Conservation (phyloP, 1,140 invertebrate species). For the Ostrea denselamellosa region DNA sequence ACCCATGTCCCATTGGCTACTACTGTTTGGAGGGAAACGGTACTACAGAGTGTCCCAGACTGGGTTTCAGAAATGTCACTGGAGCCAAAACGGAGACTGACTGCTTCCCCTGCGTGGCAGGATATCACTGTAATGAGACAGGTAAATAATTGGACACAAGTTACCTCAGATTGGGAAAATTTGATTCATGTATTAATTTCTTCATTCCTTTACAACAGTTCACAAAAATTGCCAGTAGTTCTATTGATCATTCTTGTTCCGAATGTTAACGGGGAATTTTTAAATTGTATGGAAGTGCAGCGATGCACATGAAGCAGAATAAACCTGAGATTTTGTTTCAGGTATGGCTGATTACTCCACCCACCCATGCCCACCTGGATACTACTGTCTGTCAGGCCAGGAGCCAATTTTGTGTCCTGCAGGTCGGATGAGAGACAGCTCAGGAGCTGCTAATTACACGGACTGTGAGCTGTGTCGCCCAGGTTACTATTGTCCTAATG, state of each 20-base stretch:
- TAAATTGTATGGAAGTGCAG: neutral
- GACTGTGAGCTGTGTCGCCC: slow-evolving; percentile 73
- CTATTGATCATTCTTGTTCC: neutral
- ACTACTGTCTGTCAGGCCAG: slow-evolving; percentile 70
- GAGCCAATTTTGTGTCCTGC: slow-evolving; percentile 75
- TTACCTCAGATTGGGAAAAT: neutral
- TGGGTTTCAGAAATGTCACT: slow-evolving; percentile 69
- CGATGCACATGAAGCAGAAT: neutral
- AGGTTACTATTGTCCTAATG: slow-evolving; percentile 77
- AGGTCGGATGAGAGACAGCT: slow-evolving; percentile 69
- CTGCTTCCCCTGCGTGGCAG: slow-evolving; percentile 72
- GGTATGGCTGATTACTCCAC: slow-evolving; percentile 69
- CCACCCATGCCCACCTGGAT: slow-evolving; percentile 71
- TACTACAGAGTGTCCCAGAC: slow-evolving; percentile 68
- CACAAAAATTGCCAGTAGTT: neutral
- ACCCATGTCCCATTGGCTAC: slow-evolving; percentile 69
- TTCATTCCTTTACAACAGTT: neutral
- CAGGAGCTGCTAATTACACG: slow-evolving; percentile 62
- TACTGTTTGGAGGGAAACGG: slow-evolving; percentile 72
- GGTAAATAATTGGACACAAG: slow-evolving; percentile 53
- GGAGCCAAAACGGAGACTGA: slow-evolving; percentile 68
- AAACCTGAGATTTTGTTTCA: slow-evolving; percentile 51
- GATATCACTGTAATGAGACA: slow-evolving; percentile 75
- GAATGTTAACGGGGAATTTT: no score
- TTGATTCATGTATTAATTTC: neutral